Percentiles rank a stretch among this genome's conserved stretches.
phyloP scores from a whole-genome alignment of 2,888 invertebrate genomes.

The Phragmatobia fuliginosa region DNA sequence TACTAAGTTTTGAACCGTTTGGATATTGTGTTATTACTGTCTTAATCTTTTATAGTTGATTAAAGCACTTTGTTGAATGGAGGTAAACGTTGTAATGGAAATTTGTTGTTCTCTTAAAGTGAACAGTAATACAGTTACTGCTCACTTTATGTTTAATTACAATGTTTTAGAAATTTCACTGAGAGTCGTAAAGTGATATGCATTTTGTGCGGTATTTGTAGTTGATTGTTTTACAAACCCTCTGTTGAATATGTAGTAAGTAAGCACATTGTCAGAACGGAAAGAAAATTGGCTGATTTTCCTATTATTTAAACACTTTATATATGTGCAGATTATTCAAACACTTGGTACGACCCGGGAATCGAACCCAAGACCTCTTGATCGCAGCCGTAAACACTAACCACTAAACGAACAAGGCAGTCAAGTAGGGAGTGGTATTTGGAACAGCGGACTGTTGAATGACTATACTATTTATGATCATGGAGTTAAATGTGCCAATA shows the following conservation, averaged over 20 bases:
- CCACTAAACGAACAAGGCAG: too few species aligned
- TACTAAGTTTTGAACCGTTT: background rate
- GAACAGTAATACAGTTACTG: background rate
- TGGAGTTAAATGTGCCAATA: background rate
- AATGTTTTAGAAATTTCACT: background rate
- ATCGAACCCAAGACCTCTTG: too few species aligned
- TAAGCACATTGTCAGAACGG: too few species aligned
- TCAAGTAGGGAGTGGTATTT: too few species aligned
- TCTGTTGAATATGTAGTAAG: too few species aligned
- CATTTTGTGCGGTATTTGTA: background rate
- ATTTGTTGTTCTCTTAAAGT: background rate
- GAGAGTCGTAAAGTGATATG: background rate
- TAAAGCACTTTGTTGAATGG: background rate
- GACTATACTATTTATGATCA: too few species aligned
- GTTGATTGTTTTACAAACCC: background rate
- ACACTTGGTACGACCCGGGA: too few species aligned
- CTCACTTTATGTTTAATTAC: background rate
- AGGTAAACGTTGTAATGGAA: background rate
- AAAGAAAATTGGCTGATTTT: too few species aligned
- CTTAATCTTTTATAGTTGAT: background rate
- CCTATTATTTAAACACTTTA: too few species aligned
- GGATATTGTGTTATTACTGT: background rate
- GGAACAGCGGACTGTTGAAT: too few species aligned
- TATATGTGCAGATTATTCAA: too few species aligned
- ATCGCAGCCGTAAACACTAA: too few species aligned